phyloP scores from a whole-genome alignment of 2,888 invertebrate genomes.

The Aquatica leii region DNA sequence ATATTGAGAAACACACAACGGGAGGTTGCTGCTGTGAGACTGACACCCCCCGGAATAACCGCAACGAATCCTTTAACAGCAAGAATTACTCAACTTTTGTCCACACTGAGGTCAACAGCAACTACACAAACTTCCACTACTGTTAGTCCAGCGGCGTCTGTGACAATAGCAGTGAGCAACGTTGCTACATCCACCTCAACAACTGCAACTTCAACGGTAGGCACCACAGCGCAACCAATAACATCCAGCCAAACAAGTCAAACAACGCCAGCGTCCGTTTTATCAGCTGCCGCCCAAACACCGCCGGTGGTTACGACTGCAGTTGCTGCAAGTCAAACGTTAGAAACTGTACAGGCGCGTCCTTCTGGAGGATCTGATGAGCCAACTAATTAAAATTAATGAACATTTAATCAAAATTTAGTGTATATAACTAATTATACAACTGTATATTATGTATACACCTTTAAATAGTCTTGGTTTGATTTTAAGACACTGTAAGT shows the following conservation, averaged over 20 bases:
- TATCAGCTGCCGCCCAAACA: conserved; percentile 54
- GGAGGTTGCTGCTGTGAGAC: conserved; percentile 56
- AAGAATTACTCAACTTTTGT: conserved; percentile 54
- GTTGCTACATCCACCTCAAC: conserved; percentile 63
- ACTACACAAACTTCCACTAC: conserved; percentile 58
- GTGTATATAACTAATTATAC: neutral
- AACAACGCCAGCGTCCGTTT: conserved; percentile 54
- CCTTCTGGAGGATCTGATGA: conserved; percentile 57
- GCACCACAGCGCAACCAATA: conserved; percentile 56
- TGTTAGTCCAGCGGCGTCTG: conserved; percentile 44
- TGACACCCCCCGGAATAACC: conserved; percentile 63
- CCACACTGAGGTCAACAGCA: conserved; percentile 56
- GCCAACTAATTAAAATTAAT: conserved; percentile 17
- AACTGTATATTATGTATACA: conserved; percentile 11
- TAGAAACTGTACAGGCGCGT: conserved; percentile 44
- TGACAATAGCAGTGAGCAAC: conserved; percentile 27
- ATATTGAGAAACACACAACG: conserved; percentile 71
- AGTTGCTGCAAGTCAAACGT: conserved; percentile 49
- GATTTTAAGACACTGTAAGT: neutral
- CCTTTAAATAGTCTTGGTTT: neutral
- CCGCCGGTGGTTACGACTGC: conserved; percentile 39
- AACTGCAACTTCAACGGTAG: conserved; percentile 57
- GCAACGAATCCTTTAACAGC: conserved; percentile 45
- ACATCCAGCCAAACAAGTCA: conserved; percentile 59
- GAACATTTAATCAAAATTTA: conserved; percentile 15